Evolutionary conservation across 1,140 invertebrate genomes (phyloP), one percentile per base, ranked within the genome.

Genomic region (Apis florea): DNA sequence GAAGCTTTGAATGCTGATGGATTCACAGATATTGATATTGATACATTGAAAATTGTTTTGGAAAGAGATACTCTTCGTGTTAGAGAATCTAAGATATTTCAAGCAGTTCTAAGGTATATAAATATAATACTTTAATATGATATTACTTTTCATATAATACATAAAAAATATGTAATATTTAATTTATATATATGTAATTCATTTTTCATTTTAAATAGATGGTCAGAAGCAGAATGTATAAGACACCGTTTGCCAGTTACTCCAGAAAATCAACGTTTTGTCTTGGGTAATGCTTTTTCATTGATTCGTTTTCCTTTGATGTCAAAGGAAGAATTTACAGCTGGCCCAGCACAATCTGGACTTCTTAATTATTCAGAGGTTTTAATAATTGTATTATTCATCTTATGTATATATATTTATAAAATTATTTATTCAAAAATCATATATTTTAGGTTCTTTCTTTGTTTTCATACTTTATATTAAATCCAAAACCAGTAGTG

Each of bases 321-420:
- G 97, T 96, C 96, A 2, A 96, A 97, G 4, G 96, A 98, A 90
- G 97, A 98, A 92, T 98, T 98, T 93, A 97, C 97, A 1, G 95
- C 95, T 88, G 96, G 96, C 11, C 96, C 97, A 15, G 97, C 97
- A 11, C 96, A 96, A 88, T 96, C 95, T 87, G 96, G 96, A 21
- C 92, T 98, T 26, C 93, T 98, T 1, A 96, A 96, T 75, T 96
- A 97, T 88, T 91, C 95, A 82, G 97, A 98, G 91, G 95, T 94
- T 40, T 40, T 81, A 56, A 66, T 59, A 70, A 68, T 56, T 75
- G 21, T 59, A 74, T 68, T 47, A 70, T 49, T 78, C 74, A 21
- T 51, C 3, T 10, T 82, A 66, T 58, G n/a, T n/a, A 67, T 80
- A 49, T 73, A 15, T 73, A 15, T 77, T 49, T 56, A 73, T 24